Evolutionary conservation across 1,140 invertebrate species (phyloP).

Genomic region (Pogonognathellus flavescens): DNA sequence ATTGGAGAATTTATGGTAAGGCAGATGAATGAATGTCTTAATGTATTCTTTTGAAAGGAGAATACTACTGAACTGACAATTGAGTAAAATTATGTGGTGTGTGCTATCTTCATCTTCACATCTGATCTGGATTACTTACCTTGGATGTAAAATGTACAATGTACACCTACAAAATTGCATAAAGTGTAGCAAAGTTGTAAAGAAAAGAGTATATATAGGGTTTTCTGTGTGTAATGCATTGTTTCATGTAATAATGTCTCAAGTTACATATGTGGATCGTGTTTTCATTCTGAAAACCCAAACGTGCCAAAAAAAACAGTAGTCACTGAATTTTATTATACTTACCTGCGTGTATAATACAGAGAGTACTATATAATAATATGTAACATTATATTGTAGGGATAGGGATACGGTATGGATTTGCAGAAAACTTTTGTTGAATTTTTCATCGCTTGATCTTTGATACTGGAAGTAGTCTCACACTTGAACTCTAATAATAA

Average conservation of each 20-base stretch:
- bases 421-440: too few species aligned
- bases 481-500: conserved; percentile 9
- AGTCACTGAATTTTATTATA: background rate
- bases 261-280: conserved; percentile 4
- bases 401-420: too few species aligned
- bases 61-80: background rate
- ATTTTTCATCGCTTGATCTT: conserved; percentile 3
- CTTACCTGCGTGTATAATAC: background rate
- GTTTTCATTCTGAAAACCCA: background rate
- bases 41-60: background rate
- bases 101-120: background rate
- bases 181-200: background rate
- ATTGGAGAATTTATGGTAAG: too few species aligned
- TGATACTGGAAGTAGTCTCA: conserved; percentile 48
- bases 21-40: too few species aligned
- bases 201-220: too few species aligned
- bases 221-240: background rate
- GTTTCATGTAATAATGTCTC: background rate
- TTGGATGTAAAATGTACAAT: too few species aligned
- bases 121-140: conserved; percentile 17
- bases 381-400: too few species aligned
- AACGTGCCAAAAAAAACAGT: background rate
- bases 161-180: background rate
- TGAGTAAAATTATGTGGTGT: background rate
- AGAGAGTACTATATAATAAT: background rate